These are phyloP conservation scores for Branchinecta lindahli DNA, from an alignment of 1,140 invertebrate species.

Conservation along the genomic window DNA sequence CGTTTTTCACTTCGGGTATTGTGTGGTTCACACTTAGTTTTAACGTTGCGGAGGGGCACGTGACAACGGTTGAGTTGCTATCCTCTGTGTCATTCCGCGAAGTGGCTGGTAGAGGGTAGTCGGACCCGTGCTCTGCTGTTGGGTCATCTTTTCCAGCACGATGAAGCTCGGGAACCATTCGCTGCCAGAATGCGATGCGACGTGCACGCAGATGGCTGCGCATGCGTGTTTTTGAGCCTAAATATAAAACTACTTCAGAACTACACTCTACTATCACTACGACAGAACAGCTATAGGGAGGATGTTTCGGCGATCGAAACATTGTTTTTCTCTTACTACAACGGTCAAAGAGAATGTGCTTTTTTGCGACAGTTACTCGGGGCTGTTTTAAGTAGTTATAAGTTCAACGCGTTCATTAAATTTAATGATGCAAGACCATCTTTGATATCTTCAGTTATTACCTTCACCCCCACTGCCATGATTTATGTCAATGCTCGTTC, in stretches of 20 bases:
- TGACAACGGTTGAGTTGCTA: neutral
- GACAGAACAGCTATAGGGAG: too few species aligned
- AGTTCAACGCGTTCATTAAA: too few species aligned
- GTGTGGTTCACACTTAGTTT: neutral
- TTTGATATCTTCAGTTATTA: too few species aligned
- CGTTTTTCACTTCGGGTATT: neutral
- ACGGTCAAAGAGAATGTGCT: too few species aligned
- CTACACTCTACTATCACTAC: too few species aligned
- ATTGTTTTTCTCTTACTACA: too few species aligned
- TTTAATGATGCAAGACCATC: too few species aligned
- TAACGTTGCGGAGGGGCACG: neutral
- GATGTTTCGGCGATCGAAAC: too few species aligned
- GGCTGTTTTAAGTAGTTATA: too few species aligned
- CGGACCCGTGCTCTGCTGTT: constrained; percentile 48
- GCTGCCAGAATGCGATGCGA: constrained; percentile 82
- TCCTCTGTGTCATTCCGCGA: neutral
- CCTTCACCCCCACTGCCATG: too few species aligned
- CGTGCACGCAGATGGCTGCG: constrained; percentile 87
- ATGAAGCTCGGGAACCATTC: constrained; percentile 81
- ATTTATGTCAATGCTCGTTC: too few species aligned
- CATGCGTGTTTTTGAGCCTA: constrained; percentile 71
- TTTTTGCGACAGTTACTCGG: too few species aligned
- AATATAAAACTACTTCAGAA: neutral
- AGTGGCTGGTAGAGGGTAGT: neutral
- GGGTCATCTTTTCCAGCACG: constrained; percentile 72